phyloP scores from a whole-genome alignment of 2,797 vertebrate species.

The Oryzias dopingdopingensis region DNA sequence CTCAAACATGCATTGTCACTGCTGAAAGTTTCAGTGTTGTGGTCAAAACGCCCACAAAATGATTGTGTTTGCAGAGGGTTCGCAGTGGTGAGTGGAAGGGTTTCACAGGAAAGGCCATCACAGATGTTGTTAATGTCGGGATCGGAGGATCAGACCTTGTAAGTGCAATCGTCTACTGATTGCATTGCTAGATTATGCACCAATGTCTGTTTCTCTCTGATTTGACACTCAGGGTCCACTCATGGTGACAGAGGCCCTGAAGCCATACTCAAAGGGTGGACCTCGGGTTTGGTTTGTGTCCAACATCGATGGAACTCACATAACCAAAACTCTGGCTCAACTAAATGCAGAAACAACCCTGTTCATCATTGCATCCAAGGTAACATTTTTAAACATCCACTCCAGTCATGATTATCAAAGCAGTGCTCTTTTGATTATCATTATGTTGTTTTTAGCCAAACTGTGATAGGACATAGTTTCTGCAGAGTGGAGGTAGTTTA shows the following conservation, averaged over 20 bases:
- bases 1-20: not conserved
- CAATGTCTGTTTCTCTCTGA: not conserved
- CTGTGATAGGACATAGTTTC: no score
- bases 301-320: conserved; percentile 96
- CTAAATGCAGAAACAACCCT: conserved; percentile 89
- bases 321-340: conserved; percentile 89
- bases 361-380: conserved; percentile 97
- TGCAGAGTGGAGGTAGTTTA: no score
- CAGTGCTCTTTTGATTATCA: no score
- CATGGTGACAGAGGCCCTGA: conserved; percentile 97
- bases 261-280: conserved; percentile 89
- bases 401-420: no score
- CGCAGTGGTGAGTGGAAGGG: conserved; percentile 95
- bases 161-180: conserved; percentile 46
- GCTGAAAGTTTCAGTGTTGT: no score
- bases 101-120: conserved; percentile 91
- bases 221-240: conserved; percentile 84
- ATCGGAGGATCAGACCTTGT: conserved; percentile 97
- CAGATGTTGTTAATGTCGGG: conserved; percentile 93
- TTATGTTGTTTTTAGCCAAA: no score
- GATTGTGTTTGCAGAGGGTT: conserved; percentile 78
- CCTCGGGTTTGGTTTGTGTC: conserved; percentile 96
- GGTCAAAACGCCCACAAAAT: no score
- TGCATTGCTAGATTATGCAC: no score
- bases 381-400: conserved; percentile 38